Evolutionary conservation across 2,888 invertebrate species (phyloP), one percentile per base, ranked within the genome.

Genomic region (Torymus tubicola): DNA sequence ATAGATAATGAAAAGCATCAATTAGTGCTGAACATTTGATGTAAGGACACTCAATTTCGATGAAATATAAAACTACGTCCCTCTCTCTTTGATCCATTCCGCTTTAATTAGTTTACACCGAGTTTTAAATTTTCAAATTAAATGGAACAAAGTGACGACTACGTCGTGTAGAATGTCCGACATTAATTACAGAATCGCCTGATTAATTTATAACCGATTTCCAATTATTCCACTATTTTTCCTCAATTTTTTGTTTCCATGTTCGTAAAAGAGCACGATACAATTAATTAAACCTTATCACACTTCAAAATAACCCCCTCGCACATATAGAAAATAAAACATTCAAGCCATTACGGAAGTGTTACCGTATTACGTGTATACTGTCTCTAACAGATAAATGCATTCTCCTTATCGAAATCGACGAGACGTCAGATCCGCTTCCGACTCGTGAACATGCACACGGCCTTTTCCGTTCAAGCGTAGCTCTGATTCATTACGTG

Each of bases 371-470:
- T 31, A 31, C 16, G 64, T 50, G 76, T 71, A 57, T 65, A 21
- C 31, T 13, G 55, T 16, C 16, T 18, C 8, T 0, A 1, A n/a
- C 31, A 50, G 81, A 73, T 81, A 81, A 70, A 65, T 70, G 65
- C 74, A 67, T 31, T 16, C 67, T 58, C 42, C 70, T 70, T 78
- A 78, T 78, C 78, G 61, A 42, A 71, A 31, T 73, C 81, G 64
- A 67, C 80, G 76, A 71, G 76, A 31, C 80, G 76, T 76, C 76
- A 72, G 68, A 76, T 72, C 71, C 76, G 80, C 42, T 81, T 77
- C 72, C 77, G 76, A 61, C 55, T 8, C 31, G 2, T 21, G 42
- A 58, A 67, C 31, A 31, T 8, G 31, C 31, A 8, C 31, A 8
- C 24, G 24, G 57, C 42, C 73, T 57, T 55, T 64, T 73, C 53